Base-by-base conservation (phyloP, 1,140 invertebrate genomes). In the Drosophila teissieri region DNA sequence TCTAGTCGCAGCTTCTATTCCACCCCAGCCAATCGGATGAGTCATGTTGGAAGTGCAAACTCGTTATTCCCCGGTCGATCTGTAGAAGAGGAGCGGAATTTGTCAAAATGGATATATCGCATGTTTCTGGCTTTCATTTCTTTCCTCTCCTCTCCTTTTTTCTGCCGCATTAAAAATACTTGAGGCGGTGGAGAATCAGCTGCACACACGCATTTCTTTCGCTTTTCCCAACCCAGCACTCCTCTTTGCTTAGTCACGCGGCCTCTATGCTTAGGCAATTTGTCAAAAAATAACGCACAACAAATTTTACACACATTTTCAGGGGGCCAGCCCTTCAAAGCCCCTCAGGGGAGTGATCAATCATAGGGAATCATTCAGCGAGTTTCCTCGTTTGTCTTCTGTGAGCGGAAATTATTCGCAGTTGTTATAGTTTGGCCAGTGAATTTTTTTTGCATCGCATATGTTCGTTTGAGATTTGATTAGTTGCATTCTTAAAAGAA, bases 71-170 rank as follows among this genome's bases (percentile, higher is more conserved):
- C 65, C 44, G 34, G 56, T 77, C 58, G 46, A 54, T 49, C 40
- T 17, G 22, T 34, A 42, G 22, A 51, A 52, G 72, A 55, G 40
- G 19, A 51, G 63, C 45, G 67, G 56, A 86, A 88, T 88, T 86
- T 86, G 83, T 88, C 83, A 88, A 86, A 86, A 86, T 86, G 81
- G 83, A 88, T 88, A 73, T 68, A 88, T 86, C 54, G 83, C 83
- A 86, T 86, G 83, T 83, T 82, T 79, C 75, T 60, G 57, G 42
- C 46, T 68, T 44, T 70, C 62, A 63, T 65, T 51, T 67, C 40
- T 67, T 46, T 69, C 62, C 42, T 48, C 64, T 69, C 62, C 42
- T 48, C 64, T 34, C 27, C 19, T 75, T 82, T 72, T 82, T 75
- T 82, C 54, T 49, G 80, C 64, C 70, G 80, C 80, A 57, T 80